A percentile compares a stretch with the other conserved stretches of the same genome.
Conservation (phyloP, 1,140 invertebrate genomes). For the Temnothorax nylanderi region DNA sequence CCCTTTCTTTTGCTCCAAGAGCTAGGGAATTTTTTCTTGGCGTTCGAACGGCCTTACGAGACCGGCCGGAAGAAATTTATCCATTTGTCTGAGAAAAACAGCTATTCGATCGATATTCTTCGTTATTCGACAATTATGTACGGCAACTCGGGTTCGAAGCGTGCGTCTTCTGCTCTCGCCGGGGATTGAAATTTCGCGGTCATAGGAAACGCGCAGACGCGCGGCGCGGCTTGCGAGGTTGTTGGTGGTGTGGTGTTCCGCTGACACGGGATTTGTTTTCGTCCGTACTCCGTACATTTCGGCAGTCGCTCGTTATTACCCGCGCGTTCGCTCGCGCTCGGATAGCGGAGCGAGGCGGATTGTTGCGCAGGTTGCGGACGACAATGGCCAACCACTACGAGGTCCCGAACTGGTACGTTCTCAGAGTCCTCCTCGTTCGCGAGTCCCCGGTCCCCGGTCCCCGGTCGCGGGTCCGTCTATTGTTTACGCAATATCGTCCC, state of each 20-base stretch:
- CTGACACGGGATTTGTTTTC: conserved; percentile 60
- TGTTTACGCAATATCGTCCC: conserved; percentile 66
- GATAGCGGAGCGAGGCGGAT: conserved; percentile 25
- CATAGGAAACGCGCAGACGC: background rate
- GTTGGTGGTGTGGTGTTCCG: no score
- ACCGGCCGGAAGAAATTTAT: background rate
- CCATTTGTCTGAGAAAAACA: background rate
- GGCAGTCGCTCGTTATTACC: background rate
- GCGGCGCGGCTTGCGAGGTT: no score
- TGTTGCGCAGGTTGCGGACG: background rate
- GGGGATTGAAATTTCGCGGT: background rate
- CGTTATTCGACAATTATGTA: background rate
- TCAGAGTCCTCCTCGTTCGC: background rate
- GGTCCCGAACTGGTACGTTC: conserved; percentile 92
- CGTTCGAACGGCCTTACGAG: no score
- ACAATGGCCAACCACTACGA: conserved; percentile 95
- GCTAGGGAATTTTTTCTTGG: background rate
- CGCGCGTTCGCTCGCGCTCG: background rate
- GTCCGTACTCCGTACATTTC: background rate
- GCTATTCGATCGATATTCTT: background rate
- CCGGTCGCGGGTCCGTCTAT: background rate
- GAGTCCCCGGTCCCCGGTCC: no score
- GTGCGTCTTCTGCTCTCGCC: background rate
- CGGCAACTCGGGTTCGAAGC: background rate
- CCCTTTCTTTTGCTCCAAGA: background rate